phyloP scores from a whole-genome alignment of 2,888 invertebrate genomes.

The Antheraea yamamai region DNA sequence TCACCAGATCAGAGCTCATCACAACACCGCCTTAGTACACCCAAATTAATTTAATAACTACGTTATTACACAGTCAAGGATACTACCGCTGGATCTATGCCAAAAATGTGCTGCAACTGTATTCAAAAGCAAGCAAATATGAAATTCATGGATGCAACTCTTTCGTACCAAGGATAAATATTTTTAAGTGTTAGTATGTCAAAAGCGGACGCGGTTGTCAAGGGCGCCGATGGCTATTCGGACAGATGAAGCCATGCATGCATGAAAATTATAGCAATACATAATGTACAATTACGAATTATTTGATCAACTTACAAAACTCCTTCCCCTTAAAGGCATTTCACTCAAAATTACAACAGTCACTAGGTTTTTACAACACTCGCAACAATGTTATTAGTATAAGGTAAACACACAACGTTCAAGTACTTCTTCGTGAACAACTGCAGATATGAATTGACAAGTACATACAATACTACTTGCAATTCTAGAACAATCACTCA shows the following conservation, averaged over 20 bases:
- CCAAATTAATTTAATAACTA: conserved; percentile 52
- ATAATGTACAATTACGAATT: conserved; percentile 36
- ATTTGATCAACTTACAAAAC: conserved; percentile 66
- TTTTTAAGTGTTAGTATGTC: conserved; percentile 53
- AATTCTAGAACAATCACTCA: conserved; percentile 67
- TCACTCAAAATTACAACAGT: conserved; percentile 51
- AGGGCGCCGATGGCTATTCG: conserved; percentile 38
- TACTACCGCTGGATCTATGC: conserved; percentile 69
- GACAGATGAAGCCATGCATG: conserved; percentile 37
- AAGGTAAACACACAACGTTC: conserved; percentile 15
- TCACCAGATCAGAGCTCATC: conserved; percentile 63
- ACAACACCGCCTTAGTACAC: conserved; percentile 40
- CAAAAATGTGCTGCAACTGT: conserved; percentile 67
- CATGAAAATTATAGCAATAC: conserved; percentile 39
- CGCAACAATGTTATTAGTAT: conserved; percentile 26
- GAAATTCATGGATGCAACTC: conserved; percentile 64
- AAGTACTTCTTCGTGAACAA: conserved; percentile 29
- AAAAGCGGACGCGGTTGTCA: conserved; percentile 33
- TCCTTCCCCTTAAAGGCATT: conserved; percentile 74
- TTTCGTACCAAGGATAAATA: conserved; percentile 37
- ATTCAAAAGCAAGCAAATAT: conserved; percentile 64
- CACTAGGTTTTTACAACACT: conserved; percentile 37
- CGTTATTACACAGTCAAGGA: conserved; percentile 71
- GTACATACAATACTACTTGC: conserved; percentile 25
- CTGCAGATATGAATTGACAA: conserved; percentile 51